Base-by-base conservation (phyloP, 1,140 invertebrate genomes). In the Leptinotarsa lineolata region DNA sequence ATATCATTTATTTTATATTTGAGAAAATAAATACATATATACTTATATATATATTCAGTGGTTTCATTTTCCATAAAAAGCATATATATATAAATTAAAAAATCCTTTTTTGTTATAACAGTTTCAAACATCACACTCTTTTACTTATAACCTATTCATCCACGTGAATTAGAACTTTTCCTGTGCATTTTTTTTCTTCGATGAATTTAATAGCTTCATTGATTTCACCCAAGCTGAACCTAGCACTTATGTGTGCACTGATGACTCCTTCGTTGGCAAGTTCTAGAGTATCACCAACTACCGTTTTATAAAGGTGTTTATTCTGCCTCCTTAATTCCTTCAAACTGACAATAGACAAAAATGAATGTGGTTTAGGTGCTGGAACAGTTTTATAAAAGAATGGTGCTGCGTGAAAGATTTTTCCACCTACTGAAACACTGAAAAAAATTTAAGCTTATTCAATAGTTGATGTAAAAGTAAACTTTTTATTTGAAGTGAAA, bases 191-290 rank as follows among this genome's bases (percentile, higher is more conserved):
- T 71, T 85, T 84, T 30, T 86, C 83, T 67, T 84, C 81, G 59
- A 88, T 83, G 79, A 82, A 85, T 68, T 85, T 79, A 15, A 89
- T 81, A 18, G 87, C 88, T 39, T 87, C 82, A 78, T 88, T 87
- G 6, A 87, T 81, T 64, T 88, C 79, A 21, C 85, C 81, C 22
- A 89, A 76, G n/a, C 80, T 78, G 77, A 85, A 88, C 24, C 80
- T 80, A 54, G 83, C 82, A 70, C 86, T 86, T 8, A 87, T 82
- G 77, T 87, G 85, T 5, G 88, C 86, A 21, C 82, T 81, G 46
- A 89, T 84, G 44, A 87, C 75, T 13, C 84, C 83, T 70, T 88
- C 85, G 46, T 86, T 83, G 59, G 84, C 86, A 80, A 88, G 82
- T 70, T 88, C 85, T 67, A 89, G 83, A 5, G 86, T 84, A 79